Evolutionary conservation across 1,140 invertebrate genomes (phyloP).

Genomic region (Apis laboriosa): DNA sequence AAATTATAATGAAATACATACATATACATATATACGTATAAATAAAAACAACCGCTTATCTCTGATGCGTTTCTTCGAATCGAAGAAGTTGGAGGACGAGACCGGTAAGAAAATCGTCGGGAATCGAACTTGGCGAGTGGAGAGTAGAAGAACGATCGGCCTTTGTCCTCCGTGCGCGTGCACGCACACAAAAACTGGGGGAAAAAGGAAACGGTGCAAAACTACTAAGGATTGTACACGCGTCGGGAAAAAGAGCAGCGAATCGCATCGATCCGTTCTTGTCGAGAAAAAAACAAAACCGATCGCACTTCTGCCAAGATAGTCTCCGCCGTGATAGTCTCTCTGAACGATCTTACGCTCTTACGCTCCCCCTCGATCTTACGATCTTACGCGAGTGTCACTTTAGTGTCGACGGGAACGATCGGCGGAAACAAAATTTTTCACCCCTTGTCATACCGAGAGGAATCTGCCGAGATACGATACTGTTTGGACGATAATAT

Average conservation of each 20-base stretch:
- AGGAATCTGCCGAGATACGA: not conserved
- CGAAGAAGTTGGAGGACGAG: no score
- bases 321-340: not conserved
- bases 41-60: no score
- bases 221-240: constrained; percentile 24
- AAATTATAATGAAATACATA: no score
- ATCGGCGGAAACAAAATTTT: not conserved
- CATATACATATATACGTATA: no score
- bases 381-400: not conserved
- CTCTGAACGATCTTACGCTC: constrained; percentile 10
- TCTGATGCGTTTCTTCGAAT: no score
- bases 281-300: constrained; percentile 23
- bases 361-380: not conserved
- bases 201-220: constrained; percentile 12
- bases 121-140: no score
- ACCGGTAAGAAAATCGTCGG: no score
- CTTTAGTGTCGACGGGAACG: no score
- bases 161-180: not conserved
- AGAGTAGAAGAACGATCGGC: not conserved
- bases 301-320: constrained; percentile 24
- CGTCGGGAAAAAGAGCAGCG: constrained; percentile 5
- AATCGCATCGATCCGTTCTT: constrained; percentile 36
- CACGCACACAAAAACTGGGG: not conserved
- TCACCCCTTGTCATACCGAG: not conserved
- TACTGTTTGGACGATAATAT: not conserved